Percentiles rank a stretch among this genome's conserved stretches.
Evolutionary conservation across 1,140 invertebrate species (phyloP).

Genomic region (Cydia splendana): DNA sequence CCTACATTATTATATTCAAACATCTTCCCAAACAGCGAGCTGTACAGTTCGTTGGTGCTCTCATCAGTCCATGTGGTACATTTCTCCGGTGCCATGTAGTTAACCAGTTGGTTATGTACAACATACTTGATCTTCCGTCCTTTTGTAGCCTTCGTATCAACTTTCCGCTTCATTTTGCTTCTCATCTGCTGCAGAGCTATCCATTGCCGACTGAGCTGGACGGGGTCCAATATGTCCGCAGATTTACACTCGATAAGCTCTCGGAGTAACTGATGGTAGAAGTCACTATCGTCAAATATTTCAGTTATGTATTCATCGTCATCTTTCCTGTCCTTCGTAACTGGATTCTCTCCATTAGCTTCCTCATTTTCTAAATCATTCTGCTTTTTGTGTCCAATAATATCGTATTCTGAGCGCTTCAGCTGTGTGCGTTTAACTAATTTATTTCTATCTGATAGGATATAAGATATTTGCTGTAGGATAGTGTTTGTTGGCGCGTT

Average conservation of each 20-base stretch:
- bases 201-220: slow-evolving; percentile 91
- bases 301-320: slow-evolving; percentile 87
- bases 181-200: slow-evolving; percentile 94
- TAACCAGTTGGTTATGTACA: slow-evolving; percentile 94
- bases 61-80: slow-evolving; percentile 86
- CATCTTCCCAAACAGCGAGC: slow-evolving; percentile 90
- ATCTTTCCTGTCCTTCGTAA: slow-evolving; percentile 65
- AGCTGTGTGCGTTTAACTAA: slow-evolving; percentile 90
- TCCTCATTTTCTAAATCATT: slow-evolving; percentile 58
- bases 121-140: slow-evolving; percentile 94
- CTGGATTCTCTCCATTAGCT: slow-evolving; percentile 54
- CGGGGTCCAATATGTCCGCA: slow-evolving; percentile 89
- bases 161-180: slow-evolving; percentile 93
- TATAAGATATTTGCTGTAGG: slow-evolving; percentile 92
- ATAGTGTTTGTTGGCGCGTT: slow-evolving; percentile 86
- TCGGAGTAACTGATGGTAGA: slow-evolving; percentile 95
- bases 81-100: slow-evolving; percentile 94
- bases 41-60: slow-evolving; percentile 89
- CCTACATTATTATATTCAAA: slow-evolving; percentile 74
- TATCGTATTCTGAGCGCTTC: slow-evolving; percentile 87
- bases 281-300: slow-evolving; percentile 98
- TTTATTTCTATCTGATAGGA: slow-evolving; percentile 88
- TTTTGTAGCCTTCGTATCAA: slow-evolving; percentile 95
- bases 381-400: slow-evolving; percentile 82
- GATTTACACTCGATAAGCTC: slow-evolving; percentile 96